Conservation (phyloP, 1,140 invertebrate species). For the Acyrthosiphon pisum region DNA sequence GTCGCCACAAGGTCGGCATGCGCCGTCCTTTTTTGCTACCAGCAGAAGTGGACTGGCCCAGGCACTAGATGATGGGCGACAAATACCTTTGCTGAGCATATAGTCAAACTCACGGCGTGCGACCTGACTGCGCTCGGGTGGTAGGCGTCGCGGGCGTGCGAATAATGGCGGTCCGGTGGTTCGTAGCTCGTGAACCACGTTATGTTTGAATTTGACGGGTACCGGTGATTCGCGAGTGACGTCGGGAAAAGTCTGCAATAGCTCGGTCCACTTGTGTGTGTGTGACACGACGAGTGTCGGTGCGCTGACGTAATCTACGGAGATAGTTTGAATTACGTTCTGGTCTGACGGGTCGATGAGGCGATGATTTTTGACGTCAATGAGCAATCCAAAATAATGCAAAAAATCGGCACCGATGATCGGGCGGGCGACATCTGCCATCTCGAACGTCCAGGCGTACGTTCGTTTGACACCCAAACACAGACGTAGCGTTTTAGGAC, state of each 20-base stretch:
- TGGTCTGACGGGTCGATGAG: neutral
- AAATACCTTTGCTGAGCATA: conserved; percentile 61
- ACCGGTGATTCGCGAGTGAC: conserved; percentile 54
- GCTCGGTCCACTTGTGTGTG: neutral
- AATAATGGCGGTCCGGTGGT: conserved; percentile 59
- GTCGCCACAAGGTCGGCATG: conserved; percentile 64
- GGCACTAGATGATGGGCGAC: conserved; percentile 62
- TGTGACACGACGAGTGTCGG: neutral
- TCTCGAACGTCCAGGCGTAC: conserved; percentile 4
- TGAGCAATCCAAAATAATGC: too few species aligned
- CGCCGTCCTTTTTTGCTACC: conserved; percentile 63
- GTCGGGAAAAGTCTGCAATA: neutral
- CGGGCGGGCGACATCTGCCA: neutral
- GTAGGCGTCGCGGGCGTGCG: neutral
- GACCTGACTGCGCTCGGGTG: too few species aligned
- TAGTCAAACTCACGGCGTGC: neutral
- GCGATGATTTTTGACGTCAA: neutral
- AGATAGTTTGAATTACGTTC: neutral
- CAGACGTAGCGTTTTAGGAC: neutral
- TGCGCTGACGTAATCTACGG: neutral
- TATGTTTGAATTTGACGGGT: conserved; percentile 61
- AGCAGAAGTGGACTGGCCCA: conserved; percentile 66
- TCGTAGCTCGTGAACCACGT: conserved; percentile 62
- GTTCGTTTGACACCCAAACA: neutral
- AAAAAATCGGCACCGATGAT: neutral